Evolutionary conservation across 2,797 vertebrate genomes (phyloP).

Genomic region (Loris lydekkerianus): DNA sequence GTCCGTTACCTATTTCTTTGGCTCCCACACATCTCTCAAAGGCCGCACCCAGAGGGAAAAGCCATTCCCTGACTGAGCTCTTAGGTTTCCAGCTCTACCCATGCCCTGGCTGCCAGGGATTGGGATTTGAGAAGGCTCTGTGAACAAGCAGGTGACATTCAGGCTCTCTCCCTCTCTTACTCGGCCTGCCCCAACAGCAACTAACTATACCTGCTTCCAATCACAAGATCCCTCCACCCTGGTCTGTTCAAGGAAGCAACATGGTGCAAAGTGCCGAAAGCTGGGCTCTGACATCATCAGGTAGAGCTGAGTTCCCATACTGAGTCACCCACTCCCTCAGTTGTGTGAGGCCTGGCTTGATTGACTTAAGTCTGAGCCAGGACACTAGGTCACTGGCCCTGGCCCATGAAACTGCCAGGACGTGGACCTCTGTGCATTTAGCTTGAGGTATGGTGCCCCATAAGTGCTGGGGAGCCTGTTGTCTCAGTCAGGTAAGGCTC

Average conservation of each 20-base stretch:
- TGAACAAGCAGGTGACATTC: not conserved
- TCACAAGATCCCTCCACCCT: not conserved
- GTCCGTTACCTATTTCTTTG: not conserved
- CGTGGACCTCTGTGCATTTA: too few relatives aligned
- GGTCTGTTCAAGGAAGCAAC: not conserved
- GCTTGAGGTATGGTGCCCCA: too few relatives aligned
- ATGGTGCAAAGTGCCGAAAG: not conserved
- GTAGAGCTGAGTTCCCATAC: not conserved
- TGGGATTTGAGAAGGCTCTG: not conserved
- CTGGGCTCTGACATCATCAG: too few relatives aligned
- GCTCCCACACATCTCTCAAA: not conserved
- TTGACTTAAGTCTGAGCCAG: too few relatives aligned
- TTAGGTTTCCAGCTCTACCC: not conserved
- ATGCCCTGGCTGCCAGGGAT: too few relatives aligned
- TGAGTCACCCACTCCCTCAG: not conserved
- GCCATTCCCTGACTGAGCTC: not conserved
- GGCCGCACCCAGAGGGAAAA: not conserved
- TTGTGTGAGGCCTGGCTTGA: not conserved
- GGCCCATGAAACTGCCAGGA: too few relatives aligned
- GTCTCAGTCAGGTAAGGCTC: too few relatives aligned
- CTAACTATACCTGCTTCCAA: not conserved
- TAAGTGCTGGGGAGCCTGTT: too few relatives aligned
- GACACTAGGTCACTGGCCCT: too few relatives aligned
- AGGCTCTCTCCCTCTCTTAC: not conserved
- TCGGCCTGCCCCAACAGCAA: not conserved